phyloP scores from a whole-genome alignment of 2,888 invertebrate species.

The Lydus trimaculatus region DNA sequence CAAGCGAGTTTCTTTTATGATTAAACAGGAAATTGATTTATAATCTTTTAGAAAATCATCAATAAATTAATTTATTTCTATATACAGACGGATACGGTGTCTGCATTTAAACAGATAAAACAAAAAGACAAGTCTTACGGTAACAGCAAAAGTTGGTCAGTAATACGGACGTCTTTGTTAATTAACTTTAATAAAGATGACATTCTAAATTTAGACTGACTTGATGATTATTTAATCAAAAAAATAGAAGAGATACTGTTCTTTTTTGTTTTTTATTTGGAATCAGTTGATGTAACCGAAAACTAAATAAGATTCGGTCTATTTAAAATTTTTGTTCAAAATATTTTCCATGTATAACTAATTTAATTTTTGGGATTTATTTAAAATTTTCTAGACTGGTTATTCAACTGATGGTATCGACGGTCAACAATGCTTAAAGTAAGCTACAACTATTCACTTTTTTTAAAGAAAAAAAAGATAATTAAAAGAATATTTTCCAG shows the following conservation, averaged over 20 bases:
- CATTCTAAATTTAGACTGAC: neutral
- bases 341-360: neutral
- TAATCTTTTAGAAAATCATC: neutral
- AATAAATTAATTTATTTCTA: neutral
- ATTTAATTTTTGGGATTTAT: constrained; percentile 14
- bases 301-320: constrained; percentile 21
- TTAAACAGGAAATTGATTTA: constrained; percentile 1
- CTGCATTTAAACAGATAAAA: neutral
- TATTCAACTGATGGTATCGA: constrained; percentile 54
- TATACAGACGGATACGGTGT: neutral
- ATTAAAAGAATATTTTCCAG: constrained; percentile 34
- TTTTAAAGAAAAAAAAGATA: neutral
- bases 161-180: constrained; percentile 13
- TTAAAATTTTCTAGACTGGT: constrained; percentile 46
- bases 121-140: constrained; percentile 12
- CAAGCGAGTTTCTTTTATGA: neutral
- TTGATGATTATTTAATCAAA: neutral
- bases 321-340: constrained; percentile 13
- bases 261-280: neutral
- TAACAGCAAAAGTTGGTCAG: constrained; percentile 23
- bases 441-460: constrained; percentile 31
- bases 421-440: constrained; percentile 59
- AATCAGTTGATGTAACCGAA: constrained; percentile 19
- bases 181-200: neutral
- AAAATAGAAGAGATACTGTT: neutral